Conservation (phyloP, 2,888 invertebrate genomes). For the Augochlorella aurata region DNA sequence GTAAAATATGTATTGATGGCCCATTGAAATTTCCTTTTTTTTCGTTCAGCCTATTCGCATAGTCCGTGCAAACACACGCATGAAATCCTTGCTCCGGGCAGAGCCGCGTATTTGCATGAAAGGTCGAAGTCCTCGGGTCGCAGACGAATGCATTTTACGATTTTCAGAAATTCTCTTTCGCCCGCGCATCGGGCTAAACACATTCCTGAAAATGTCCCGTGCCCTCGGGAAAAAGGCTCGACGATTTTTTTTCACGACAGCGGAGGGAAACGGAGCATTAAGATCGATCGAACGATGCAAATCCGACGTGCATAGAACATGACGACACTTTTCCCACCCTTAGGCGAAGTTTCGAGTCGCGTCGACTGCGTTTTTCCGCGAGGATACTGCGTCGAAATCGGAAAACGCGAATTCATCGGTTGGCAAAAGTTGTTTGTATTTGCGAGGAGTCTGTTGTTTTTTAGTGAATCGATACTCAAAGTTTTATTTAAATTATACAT, state of each 20-base stretch:
- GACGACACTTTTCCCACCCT: not conserved
- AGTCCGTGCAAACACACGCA: not conserved
- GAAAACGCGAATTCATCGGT: too few relatives aligned
- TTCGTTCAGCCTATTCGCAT: not conserved
- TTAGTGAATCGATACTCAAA: too few relatives aligned
- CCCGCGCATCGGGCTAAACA: not conserved
- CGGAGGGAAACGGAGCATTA: not conserved
- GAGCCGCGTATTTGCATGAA: not conserved
- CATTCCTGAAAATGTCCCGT: not conserved
- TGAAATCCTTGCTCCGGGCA: not conserved
- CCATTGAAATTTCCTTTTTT: not conserved
- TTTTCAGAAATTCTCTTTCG: constrained; percentile 16
- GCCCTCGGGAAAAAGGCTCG: not conserved
- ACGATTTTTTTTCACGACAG: not conserved
- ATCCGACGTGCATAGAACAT: constrained; percentile 8
- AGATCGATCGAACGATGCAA: constrained; percentile 11
- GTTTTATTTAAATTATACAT: too few relatives aligned
- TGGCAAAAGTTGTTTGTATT: too few relatives aligned
- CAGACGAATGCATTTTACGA: not conserved
- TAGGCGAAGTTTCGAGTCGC: not conserved
- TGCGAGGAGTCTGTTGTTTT: too few relatives aligned
- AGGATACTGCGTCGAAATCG: not conserved
- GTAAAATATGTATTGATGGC: too few relatives aligned
- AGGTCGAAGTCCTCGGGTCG: not conserved
- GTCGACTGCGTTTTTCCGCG: not conserved